phyloP scores from a whole-genome alignment of 2,113 vertebrate species.

The Macrotis lagotis region DNA sequence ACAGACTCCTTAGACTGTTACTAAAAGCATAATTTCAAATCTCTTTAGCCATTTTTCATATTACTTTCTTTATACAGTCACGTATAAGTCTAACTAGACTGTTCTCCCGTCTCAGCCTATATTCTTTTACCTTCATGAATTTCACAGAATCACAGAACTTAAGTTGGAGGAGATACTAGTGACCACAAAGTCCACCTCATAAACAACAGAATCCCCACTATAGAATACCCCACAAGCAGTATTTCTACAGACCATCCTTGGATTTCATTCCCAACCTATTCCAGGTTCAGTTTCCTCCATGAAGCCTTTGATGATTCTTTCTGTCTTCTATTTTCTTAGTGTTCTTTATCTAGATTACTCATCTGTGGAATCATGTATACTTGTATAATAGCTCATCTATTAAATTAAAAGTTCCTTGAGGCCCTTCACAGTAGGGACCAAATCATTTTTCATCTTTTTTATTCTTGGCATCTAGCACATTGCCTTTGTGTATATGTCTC shows the following conservation, averaged over 20 bases:
- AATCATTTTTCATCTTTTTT: background rate
- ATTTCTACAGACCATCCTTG: background rate
- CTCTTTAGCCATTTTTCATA: background rate
- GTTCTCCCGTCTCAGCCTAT: background rate
- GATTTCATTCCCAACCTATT: background rate
- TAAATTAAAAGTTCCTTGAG: background rate
- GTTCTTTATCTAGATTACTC: background rate
- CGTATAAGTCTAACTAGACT: background rate
- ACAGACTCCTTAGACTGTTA: background rate
- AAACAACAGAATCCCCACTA: background rate
- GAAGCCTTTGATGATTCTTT: background rate
- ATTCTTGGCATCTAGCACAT: background rate
- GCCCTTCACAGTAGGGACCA: background rate
- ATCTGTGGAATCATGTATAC: background rate
- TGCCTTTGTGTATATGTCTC: background rate
- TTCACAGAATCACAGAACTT: background rate
- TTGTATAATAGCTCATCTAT: background rate
- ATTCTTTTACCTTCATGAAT: background rate
- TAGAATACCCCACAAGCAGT: background rate
- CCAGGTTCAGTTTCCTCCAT: background rate
- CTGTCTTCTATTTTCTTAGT: background rate
- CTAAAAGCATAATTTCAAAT: background rate
- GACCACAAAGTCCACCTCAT: background rate
- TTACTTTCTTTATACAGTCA: background rate
- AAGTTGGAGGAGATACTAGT: background rate